These are phyloP conservation scores for Takifugu flavidus DNA, from an alignment of 2,113 vertebrate genomes.

Conservation along the genomic window DNA sequence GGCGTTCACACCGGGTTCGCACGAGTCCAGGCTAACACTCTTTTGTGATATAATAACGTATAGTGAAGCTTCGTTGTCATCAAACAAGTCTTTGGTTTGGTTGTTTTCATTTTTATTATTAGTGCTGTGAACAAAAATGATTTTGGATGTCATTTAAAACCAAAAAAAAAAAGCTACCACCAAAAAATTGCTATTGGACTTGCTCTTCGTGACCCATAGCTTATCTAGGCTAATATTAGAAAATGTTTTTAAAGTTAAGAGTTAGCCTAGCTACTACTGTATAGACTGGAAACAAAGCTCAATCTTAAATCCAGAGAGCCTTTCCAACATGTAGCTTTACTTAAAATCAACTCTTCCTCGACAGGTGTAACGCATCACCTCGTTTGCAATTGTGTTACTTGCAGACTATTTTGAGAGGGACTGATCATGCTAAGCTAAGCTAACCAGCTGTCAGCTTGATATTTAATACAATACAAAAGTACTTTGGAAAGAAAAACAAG, in stretches of 20 bases:
- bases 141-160: too few species aligned
- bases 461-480: too few species aligned
- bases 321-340: too few species aligned
- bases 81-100: conserved; percentile 68
- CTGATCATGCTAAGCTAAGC: neutral
- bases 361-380: too few species aligned
- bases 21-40: conserved; percentile 22
- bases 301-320: neutral
- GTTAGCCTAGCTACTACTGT: conserved; percentile 9
- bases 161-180: too few species aligned
- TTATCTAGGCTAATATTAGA: neutral
- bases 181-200: neutral
- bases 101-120: conserved; percentile 15
- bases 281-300: neutral
- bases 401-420: neutral
- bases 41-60: conserved; percentile 24
- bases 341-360: neutral
- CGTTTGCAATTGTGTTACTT: neutral
- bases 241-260: neutral
- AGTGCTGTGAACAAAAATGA: neutral
- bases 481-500: too few species aligned
- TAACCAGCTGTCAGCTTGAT: neutral
- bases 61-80: conserved; percentile 34
- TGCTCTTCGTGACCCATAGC: neutral
- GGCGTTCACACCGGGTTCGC: conserved; percentile 34